Evolutionary conservation across 2,113 vertebrate genomes (phyloP).

Genomic region (Hyaena hyaena): DNA sequence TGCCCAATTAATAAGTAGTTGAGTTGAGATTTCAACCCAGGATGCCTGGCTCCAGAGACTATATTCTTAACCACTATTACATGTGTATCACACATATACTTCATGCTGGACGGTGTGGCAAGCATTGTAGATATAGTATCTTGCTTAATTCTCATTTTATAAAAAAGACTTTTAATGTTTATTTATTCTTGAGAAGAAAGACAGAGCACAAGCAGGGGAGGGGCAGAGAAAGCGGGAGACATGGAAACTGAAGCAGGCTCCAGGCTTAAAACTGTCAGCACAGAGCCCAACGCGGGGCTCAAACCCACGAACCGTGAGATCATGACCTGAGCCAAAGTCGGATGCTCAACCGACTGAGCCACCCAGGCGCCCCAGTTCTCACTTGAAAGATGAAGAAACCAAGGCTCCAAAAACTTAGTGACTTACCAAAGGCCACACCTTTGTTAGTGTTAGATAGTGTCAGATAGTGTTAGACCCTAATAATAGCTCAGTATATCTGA

Average conservation of each 20-base stretch:
- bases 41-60: background rate
- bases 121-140: background rate
- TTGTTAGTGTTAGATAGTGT: no score
- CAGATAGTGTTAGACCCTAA: background rate
- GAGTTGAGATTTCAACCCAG: conserved; percentile 14
- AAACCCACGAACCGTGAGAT: no score
- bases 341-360: no score
- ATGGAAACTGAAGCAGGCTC: no score
- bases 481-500: background rate
- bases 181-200: no score
- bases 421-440: background rate
- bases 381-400: conserved; percentile 33
- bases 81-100: background rate
- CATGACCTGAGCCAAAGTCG: no score
- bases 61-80: background rate
- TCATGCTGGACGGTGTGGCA: background rate
- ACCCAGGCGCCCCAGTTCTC: background rate
- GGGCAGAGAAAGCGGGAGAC: no score
- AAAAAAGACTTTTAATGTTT: background rate
- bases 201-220: no score
- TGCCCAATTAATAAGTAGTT: background rate
- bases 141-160: background rate
- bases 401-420: background rate
- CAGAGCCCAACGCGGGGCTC: no score
- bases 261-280: no score